Conservation (phyloP, 2,888 invertebrate genomes). For the Embidobia sp. region DNA sequence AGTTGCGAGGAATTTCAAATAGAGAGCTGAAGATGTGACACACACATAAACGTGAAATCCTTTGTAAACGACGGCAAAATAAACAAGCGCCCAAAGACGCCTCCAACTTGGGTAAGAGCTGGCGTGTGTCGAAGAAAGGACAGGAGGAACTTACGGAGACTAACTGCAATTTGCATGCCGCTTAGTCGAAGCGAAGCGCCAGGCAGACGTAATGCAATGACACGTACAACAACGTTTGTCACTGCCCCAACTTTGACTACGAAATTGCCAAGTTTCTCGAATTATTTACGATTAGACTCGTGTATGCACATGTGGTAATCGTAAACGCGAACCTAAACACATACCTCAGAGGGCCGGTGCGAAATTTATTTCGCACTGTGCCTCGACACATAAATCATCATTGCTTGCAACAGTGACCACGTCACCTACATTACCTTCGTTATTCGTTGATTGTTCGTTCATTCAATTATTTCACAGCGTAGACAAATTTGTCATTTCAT, state of each 20-base stretch:
- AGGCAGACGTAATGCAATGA: constrained; percentile 56
- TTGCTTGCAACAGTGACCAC: background rate
- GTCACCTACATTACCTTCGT: too few species aligned
- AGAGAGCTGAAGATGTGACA: constrained; percentile 14
- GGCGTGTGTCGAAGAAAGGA: constrained; percentile 44
- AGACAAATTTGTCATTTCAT: too few species aligned
- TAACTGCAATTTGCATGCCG: constrained; percentile 45
- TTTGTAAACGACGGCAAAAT: constrained; percentile 48
- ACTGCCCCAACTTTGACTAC: constrained; percentile 52
- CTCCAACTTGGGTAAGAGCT: constrained; percentile 30
- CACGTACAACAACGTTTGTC: constrained; percentile 57
- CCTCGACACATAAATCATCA: constrained; percentile 6
- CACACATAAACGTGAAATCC: constrained; percentile 44
- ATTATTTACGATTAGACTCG: constrained; percentile 48
- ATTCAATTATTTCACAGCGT: too few species aligned
- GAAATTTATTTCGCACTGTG: constrained; percentile 12
- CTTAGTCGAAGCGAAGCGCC: constrained; percentile 24
- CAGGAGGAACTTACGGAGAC: constrained; percentile 30
- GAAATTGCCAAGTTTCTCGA: constrained; percentile 45
- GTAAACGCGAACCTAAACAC: constrained; percentile 13
- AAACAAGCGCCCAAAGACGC: constrained; percentile 49
- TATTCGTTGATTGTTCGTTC: too few species aligned
- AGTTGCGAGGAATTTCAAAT: constrained; percentile 44
- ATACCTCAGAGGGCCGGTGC: background rate
- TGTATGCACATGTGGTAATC: background rate